phyloP scores from a whole-genome alignment of 2,888 invertebrate genomes.

The Criorhina ranunculi region DNA sequence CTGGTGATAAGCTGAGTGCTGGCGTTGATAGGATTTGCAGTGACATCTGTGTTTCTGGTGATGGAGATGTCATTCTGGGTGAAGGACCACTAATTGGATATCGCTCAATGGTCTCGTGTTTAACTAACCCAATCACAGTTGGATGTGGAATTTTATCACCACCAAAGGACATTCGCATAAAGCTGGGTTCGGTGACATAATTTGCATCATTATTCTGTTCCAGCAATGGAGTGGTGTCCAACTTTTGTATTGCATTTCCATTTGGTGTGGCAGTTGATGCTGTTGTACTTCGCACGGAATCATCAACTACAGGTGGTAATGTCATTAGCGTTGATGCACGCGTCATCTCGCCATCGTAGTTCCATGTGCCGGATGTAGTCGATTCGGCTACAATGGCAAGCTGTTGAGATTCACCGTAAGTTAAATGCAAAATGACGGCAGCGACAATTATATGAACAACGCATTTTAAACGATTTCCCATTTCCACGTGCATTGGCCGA shows the following conservation, averaged over 20 bases:
- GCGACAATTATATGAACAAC: constrained; percentile 41
- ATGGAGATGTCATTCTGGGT: constrained; percentile 1
- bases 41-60: constrained; percentile 35
- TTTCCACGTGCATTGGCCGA: constrained; percentile 59
- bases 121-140: constrained; percentile 38
- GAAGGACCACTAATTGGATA: constrained; percentile 16
- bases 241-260: neutral
- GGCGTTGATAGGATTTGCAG: constrained; percentile 14
- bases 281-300: constrained; percentile 10
- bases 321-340: neutral
- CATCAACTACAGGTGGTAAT: neutral
- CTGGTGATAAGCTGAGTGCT: constrained; percentile 9
- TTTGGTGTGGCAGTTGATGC: constrained; percentile 9
- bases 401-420: constrained; percentile 36
- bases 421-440: constrained; percentile 46
- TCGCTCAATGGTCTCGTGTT: constrained; percentile 19
- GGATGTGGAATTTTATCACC: constrained; percentile 16
- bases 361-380: constrained; percentile 41
- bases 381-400: constrained; percentile 24
- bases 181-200: constrained; percentile 8
- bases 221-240: neutral
- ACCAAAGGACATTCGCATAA: neutral
- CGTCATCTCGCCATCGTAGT: constrained; percentile 13
- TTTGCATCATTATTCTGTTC: neutral
- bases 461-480: constrained; percentile 60